These are phyloP conservation scores for Centruroides sculpturatus DNA, from an alignment of 1,140 invertebrate genomes.

Conservation along the genomic window DNA sequence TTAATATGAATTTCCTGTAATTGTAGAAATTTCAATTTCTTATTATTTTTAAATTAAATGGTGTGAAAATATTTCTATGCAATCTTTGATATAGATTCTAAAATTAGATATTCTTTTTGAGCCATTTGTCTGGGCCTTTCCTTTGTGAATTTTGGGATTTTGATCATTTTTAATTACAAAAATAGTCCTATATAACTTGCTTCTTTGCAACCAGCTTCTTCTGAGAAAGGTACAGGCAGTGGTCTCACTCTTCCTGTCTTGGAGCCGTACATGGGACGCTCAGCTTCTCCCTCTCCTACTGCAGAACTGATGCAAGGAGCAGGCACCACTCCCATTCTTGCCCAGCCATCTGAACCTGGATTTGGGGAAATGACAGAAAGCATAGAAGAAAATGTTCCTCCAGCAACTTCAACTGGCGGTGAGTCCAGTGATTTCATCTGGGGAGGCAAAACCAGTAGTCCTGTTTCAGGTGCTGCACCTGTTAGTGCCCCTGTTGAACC, in stretches of 20 bases:
- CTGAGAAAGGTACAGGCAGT: too few relatives aligned
- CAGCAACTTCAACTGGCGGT: background rate
- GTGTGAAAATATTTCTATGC: too few relatives aligned
- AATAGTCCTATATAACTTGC: too few relatives aligned
- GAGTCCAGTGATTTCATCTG: conserved; percentile 1
- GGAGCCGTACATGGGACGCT: conserved; percentile 13
- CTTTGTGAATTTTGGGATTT: too few relatives aligned
- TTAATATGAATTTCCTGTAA: too few relatives aligned
- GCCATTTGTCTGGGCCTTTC: too few relatives aligned
- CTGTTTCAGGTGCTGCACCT: background rate
- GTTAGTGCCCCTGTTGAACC: background rate
- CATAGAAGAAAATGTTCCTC: conserved; percentile 9
- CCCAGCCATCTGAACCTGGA: conserved; percentile 13
- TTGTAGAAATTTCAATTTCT: too few relatives aligned
- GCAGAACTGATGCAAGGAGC: conserved; percentile 16
- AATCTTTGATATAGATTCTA: too few relatives aligned
- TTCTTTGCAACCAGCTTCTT: too few relatives aligned
- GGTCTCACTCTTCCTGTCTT: conserved; percentile 16
- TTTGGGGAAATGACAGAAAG: conserved; percentile 14
- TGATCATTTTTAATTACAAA: too few relatives aligned
- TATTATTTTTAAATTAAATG: too few relatives aligned
- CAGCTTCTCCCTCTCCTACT: conserved; percentile 16
- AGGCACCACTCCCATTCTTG: conserved; percentile 19
- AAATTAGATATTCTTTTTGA: too few relatives aligned
- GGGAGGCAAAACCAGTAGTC: background rate